These are phyloP conservation scores for Mesitornis unicolor DNA, from an alignment of 2,113 vertebrate genomes.

Conservation along the genomic window DNA sequence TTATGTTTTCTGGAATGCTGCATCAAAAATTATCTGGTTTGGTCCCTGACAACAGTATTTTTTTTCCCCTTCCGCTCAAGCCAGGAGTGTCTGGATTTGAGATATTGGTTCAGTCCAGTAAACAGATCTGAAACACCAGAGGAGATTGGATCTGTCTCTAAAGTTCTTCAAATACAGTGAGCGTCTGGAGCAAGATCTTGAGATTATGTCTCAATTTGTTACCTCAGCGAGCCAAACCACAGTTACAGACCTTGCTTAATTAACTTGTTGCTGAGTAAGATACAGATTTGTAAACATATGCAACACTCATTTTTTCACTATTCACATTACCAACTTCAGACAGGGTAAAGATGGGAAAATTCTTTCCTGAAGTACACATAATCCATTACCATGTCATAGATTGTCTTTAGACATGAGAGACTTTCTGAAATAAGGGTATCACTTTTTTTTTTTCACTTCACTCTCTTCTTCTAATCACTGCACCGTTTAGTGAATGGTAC, in stretches of 20 bases:
- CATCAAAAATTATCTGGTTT: slow-evolving; percentile 53
- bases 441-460: background rate
- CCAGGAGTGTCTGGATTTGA: background rate
- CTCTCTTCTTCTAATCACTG: background rate
- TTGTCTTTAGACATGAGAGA: background rate
- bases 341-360: rapidly evolving
- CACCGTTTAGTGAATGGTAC: background rate
- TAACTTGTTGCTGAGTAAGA: background rate
- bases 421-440: background rate
- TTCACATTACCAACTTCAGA: background rate
- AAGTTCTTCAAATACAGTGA: background rate
- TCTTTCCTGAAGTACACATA: background rate
- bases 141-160: background rate
- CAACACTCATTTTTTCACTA: background rate
- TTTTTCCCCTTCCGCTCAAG: background rate
- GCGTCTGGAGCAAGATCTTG: background rate
- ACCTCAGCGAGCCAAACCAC: background rate
- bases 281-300: background rate
- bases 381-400: background rate
- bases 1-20: slow-evolving; percentile 66
- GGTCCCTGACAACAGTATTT: background rate
- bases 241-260: background rate
- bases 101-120: background rate
- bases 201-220: background rate
- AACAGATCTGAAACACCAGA: background rate